These are phyloP conservation scores for Halictus quadricinctus DNA, from an alignment of 2,888 invertebrate species.

Conservation along the genomic window DNA sequence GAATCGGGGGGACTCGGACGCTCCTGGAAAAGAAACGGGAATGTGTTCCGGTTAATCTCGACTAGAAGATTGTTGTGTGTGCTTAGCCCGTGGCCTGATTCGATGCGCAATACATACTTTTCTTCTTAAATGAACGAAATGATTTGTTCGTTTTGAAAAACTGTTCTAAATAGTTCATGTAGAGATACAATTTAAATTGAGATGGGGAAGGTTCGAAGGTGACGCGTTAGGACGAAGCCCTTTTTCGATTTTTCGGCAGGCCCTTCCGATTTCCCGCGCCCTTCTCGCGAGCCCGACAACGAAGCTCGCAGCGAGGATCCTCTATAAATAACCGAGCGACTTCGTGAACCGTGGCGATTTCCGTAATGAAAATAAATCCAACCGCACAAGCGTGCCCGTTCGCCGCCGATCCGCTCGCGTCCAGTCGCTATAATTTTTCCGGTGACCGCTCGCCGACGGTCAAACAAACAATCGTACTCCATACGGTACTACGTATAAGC, in stretches of 20 bases:
- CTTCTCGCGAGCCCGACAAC: slow-evolving; percentile 18
- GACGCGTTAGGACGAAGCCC: not conserved
- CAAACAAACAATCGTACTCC: slow-evolving; percentile 57
- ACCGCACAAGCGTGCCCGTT: slow-evolving; percentile 11
- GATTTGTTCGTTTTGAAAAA: not conserved
- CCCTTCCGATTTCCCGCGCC: not conserved
- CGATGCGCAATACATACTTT: too few relatives aligned
- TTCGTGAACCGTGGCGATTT: slow-evolving; percentile 65
- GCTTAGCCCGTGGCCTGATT: not conserved
- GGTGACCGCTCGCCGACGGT: slow-evolving; percentile 49
- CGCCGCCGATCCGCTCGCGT: slow-evolving; percentile 16
- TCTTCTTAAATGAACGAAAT: too few relatives aligned
- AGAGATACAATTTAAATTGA: too few relatives aligned
- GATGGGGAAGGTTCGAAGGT: too few relatives aligned
- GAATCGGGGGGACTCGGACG: not conserved
- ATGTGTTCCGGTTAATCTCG: not conserved
- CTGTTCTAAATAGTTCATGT: not conserved
- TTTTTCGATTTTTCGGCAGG: not conserved
- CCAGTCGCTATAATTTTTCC: slow-evolving; percentile 60
- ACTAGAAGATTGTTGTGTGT: not conserved
- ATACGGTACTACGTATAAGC: slow-evolving; percentile 55
- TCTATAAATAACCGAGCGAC: slow-evolving; percentile 67
- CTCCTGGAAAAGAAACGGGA: not conserved
- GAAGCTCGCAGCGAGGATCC: slow-evolving; percentile 41
- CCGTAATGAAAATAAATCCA: slow-evolving; percentile 70